Evolutionary conservation across 2,888 invertebrate species (phyloP).

Genomic region (Drosophila incognita): DNA sequence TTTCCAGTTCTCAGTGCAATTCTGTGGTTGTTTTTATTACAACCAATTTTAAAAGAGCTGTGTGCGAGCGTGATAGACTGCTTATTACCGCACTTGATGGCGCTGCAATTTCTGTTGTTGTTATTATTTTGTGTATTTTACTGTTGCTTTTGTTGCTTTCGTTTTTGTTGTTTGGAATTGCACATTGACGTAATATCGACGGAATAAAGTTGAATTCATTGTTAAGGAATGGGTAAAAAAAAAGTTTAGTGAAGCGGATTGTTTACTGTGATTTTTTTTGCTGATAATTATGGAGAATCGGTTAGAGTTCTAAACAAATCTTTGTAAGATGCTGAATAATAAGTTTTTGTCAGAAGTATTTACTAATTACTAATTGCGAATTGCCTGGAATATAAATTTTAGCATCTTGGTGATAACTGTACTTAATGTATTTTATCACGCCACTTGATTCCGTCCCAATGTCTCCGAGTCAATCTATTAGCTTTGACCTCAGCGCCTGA

Average conservation of each 20-base stretch:
- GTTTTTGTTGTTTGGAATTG: slow-evolving; percentile 25
- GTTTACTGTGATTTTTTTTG: slow-evolving; percentile 4
- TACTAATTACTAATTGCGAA: neutral
- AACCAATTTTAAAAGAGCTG: slow-evolving; percentile 35
- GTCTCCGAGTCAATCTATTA: slow-evolving; percentile 29
- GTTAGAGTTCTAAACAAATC: neutral
- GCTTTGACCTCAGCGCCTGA: slow-evolving; percentile 42
- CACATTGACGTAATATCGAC: slow-evolving; percentile 71
- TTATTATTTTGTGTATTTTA: slow-evolving; percentile 26
- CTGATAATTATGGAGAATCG: slow-evolving; percentile 12
- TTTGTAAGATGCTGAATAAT: neutral
- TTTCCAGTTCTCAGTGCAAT: slow-evolving; percentile 28
- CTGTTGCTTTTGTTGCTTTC: slow-evolving; percentile 35
- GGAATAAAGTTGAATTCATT: slow-evolving; percentile 26
- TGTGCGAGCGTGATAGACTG: slow-evolving; percentile 49
- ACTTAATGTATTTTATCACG: slow-evolving; percentile 57
- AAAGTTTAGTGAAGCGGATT: slow-evolving; percentile 9
- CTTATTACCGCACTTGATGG: slow-evolving; percentile 73
- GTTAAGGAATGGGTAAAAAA: slow-evolving; percentile 14
- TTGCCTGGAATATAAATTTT: neutral
- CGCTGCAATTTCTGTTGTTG: slow-evolving; percentile 57
- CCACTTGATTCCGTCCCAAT: slow-evolving; percentile 46
- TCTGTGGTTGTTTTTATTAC: slow-evolving; percentile 42
- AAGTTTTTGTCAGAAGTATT: neutral
- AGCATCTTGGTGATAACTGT: slow-evolving; percentile 18